A percentile compares a stretch with the other conserved stretches of the same genome.
phyloP scores from a whole-genome alignment of 2,797 vertebrate species.

The Danio jaintianensis region DNA sequence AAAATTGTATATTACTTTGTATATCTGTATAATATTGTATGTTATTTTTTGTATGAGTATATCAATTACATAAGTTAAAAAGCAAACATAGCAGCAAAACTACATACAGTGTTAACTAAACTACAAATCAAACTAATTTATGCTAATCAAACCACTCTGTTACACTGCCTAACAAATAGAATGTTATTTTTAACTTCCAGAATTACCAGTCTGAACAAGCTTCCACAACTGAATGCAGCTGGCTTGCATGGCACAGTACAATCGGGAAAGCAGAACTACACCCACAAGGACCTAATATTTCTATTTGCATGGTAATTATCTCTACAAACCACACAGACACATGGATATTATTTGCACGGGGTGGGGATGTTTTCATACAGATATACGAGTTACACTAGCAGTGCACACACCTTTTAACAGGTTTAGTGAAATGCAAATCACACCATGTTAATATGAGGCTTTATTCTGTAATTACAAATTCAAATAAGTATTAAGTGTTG shows the following conservation, averaged over 20 bases:
- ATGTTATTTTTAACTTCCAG: not conserved
- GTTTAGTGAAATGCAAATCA: constrained; percentile 19
- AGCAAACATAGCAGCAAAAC: not conserved
- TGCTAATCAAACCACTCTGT: not conserved
- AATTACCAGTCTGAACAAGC: not conserved
- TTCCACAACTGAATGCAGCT: constrained; percentile 4
- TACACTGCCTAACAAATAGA: not conserved
- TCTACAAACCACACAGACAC: constrained; percentile 15
- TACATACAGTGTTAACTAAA: not conserved
- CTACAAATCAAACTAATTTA: not conserved
- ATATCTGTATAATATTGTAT: no score
- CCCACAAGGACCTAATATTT: constrained; percentile 16
- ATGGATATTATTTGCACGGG: constrained; percentile 27
- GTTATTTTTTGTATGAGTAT: not conserved
- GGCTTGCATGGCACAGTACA: not conserved
- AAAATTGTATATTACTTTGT: not conserved
- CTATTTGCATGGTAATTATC: constrained; percentile 37
- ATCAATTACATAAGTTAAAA: not conserved
- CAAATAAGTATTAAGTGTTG: not conserved
- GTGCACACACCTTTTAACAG: constrained; percentile 2
- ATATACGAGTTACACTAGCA: constrained; percentile 11
- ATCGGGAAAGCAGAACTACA: constrained; percentile 15
- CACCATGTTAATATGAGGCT: constrained; percentile 5
- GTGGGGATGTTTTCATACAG: constrained; percentile 36
- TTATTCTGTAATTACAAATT: constrained; percentile 17